These are phyloP conservation scores for Adineta ricciae DNA, from an alignment of 2,888 invertebrate genomes.

Conservation along the genomic window DNA sequence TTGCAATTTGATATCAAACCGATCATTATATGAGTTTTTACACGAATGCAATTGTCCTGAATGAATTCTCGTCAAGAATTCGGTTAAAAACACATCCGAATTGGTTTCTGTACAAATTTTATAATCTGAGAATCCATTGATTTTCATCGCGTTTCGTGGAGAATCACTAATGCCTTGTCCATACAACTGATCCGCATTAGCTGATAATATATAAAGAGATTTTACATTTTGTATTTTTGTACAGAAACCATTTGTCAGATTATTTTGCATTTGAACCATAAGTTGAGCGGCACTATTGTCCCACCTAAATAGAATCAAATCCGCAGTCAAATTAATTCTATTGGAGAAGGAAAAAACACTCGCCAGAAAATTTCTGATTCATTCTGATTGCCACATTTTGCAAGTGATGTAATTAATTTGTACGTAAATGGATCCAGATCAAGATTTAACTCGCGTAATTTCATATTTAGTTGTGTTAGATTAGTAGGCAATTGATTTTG, in stretches of 20 bases:
- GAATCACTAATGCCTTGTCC: not conserved
- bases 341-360: not conserved
- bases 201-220: not conserved
- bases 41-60: not conserved
- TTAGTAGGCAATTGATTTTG: not conserved
- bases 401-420: not conserved
- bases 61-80: not conserved
- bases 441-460: not conserved
- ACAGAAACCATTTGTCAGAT: not conserved
- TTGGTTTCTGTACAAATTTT: no score
- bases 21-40: not conserved
- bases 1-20: not conserved
- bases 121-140: no score
- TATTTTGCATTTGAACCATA: not conserved
- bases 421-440: not conserved
- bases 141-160: not conserved
- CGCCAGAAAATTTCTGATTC: not conserved
- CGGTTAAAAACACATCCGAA: not conserved
- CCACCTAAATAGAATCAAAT: not conserved
- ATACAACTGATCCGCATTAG: not conserved
- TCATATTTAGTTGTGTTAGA: not conserved
- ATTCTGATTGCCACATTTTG: not conserved
- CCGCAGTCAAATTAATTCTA: no score
- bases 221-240: not conserved
- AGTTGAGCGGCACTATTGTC: not conserved